Base-by-base conservation (phyloP, 2,797 vertebrate genomes). In the Eremophila alpestris region DNA sequence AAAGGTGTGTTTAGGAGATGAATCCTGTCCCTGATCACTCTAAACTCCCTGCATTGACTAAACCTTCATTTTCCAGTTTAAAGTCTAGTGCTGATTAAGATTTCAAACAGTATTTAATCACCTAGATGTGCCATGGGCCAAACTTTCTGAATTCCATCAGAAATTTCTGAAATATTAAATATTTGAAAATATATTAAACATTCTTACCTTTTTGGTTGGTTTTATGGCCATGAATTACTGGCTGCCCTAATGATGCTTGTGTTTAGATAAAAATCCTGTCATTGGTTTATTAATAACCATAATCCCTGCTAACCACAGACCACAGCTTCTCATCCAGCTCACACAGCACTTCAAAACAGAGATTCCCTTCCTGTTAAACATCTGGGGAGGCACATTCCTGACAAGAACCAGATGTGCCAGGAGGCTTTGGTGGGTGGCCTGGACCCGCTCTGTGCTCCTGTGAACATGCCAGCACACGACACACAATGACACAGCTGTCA, bases 51-150 rank as follows among this genome's bases (percentile, higher is more conserved):
- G 40, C 38, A 5, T 5, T 83, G 36, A 21, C 16, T 10, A 59
- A 75, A 74, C 24, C 10, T 36, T 23, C 5, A 29, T 59, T 90
- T 87, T 75, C 7, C 11, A 55, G 23, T 51, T 68, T 22, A 46
- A 80, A 49, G 0, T 16, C 22, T 32, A 22, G 16, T 20, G 9
- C 13, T 68, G 30, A 30, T 60, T 16, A 41, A n/a, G 11, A 1
- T 79, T 80, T n/a, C 43, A 41, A 62, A 38, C 3, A 30, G 2
- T 20, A 18, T 60, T 63, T 34, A 36, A 34, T 51, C 32, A n/a
- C 24, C 26, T n/a, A 6, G 3, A 0, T 15, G 7, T 15, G 18
- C 29, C 34, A 8, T 1, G 2, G 41, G 13, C 34, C 63, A 34
- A 40, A 32, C 12, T 36, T 49, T 20, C 21, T 26, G 45, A 41